A percentile compares a stretch with the other conserved stretches of the same genome.
Evolutionary conservation across 2,113 vertebrate genomes (phyloP).

Genomic region (Stomatorhinus ivindoensis): DNA sequence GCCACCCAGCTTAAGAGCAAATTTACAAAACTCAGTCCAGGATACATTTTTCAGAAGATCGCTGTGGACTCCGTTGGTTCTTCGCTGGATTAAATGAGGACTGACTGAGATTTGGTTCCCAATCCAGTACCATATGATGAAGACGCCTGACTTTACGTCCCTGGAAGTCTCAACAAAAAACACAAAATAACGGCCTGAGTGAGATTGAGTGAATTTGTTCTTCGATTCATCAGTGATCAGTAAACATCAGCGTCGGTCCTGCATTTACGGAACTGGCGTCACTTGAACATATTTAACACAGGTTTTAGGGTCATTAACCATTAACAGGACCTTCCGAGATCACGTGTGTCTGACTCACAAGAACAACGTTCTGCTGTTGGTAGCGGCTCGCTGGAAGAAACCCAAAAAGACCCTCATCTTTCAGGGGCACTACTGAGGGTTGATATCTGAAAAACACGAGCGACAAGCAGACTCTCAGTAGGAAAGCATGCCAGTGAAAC

Average conservation of each 20-base stretch:
- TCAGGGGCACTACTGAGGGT: neutral
- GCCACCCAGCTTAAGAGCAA: neutral
- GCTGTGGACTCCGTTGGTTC: neutral
- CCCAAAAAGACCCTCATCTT: neutral
- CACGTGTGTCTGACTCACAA: neutral
- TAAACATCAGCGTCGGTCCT: neutral
- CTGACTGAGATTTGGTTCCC: neutral
- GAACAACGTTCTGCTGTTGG: neutral
- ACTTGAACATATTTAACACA: neutral
- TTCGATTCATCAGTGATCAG: neutral
- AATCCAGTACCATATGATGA: neutral
- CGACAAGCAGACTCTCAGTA: slow-evolving; percentile 20
- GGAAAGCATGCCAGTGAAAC: slow-evolving; percentile 12
- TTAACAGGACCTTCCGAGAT: neutral
- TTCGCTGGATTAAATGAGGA: neutral
- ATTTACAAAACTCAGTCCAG: neutral
- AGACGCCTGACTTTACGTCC: neutral
- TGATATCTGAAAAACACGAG: slow-evolving; percentile 2
- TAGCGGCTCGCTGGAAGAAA: neutral
- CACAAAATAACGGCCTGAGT: neutral
- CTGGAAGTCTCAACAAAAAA: neutral
- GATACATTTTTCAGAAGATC: neutral
- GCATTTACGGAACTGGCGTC: neutral
- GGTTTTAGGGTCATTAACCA: neutral
- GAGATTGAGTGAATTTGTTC: neutral